Evolutionary conservation across 2,888 invertebrate genomes (phyloP), one percentile per base, ranked within the genome.

Genomic region (Hirtodrosophila cameraria): DNA sequence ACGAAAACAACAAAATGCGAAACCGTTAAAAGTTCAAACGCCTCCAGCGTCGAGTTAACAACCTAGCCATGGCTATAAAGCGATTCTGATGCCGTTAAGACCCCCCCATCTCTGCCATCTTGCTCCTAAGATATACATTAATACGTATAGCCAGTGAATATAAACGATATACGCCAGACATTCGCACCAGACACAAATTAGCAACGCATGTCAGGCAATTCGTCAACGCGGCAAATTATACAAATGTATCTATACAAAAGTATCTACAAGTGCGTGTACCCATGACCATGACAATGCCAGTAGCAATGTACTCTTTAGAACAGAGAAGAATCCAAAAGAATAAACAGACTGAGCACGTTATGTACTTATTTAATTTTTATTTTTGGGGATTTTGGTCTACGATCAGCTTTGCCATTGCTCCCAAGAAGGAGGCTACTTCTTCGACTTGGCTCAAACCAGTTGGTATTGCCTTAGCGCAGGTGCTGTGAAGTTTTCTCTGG

Each of bases 1-100:
- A 58, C 45, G 52, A 57, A 57, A 63, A 66, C 57, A 50, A 62
- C 42, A 50, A 65, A 62, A 77, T 77, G 66, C 25, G 68, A 78
- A 79, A 67, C 49, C 66, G 72, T 81, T 68, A 75, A 85, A 82
- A 85, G 83, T 85, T 85, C 86, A 79, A 79, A 62, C 53, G 80
- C 86, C 83, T 46, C 39, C 46, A 52, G 52, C 67, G 53, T 61
- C 53, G 59, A 69, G 70, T 67, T 69, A 75, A 73, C 78, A 71
- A 68, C 58, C 54, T 62, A 52, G 48, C 48, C 30, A 61, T 35
- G 62, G 54, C 52, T 58, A 62, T 63, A 63, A 60, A 60, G 33
- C 38, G 54, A 52, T 57, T 49, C 46, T 43, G 30, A 50, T 13
- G 23, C 6, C 23, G 23, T 23, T 23, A 23, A 23, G 36, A 38